Percentiles rank a stretch among this genome's conserved stretches.
These are phyloP conservation scores for Drosophila funebris DNA, from an alignment of 1,140 invertebrate genomes.

Conservation along the genomic window DNA sequence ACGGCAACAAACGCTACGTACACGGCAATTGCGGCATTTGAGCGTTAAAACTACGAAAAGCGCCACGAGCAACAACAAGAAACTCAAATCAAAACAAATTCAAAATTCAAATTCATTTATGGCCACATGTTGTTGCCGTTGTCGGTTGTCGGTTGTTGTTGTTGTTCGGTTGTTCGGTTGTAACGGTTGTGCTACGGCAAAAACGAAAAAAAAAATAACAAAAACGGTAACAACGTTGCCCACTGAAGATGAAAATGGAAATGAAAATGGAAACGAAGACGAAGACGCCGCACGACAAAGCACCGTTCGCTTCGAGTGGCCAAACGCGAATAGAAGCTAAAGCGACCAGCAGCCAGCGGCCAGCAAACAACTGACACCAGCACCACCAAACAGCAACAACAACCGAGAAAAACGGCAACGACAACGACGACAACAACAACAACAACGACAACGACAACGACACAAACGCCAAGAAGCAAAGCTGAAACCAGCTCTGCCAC, in stretches of 20 bases:
- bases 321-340: slow-evolving; percentile 73
- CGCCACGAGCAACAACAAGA: slow-evolving; percentile 8
- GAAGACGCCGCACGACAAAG: slow-evolving; percentile 47
- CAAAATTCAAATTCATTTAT: slow-evolving; percentile 63
- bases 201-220: slow-evolving; percentile 12
- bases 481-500: slow-evolving; percentile 25
- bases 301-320: slow-evolving; percentile 75
- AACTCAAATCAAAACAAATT: slow-evolving; percentile 34
- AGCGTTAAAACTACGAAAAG: slow-evolving; percentile 29
- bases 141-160: slow-evolving; percentile 20
- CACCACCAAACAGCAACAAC: slow-evolving; percentile 4
- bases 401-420: slow-evolving; percentile 16
- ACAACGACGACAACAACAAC: slow-evolving; percentile 14
- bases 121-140: slow-evolving; percentile 48
- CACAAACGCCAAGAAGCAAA: slow-evolving; percentile 15
- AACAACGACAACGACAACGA: slow-evolving; percentile 11
- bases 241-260: slow-evolving; percentile 2
- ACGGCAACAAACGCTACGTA: slow-evolving; percentile 15
- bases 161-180: slow-evolving; percentile 45
- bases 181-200: slow-evolving; percentile 41
- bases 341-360: slow-evolving; percentile 58
- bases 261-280: slow-evolving; percentile 1
- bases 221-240: slow-evolving; percentile 39
- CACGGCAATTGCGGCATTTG: slow-evolving; percentile 44
- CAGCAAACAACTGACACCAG: slow-evolving; percentile 35